phyloP scores from a whole-genome alignment of 2,113 vertebrate species.

The Daphoenositta chrysoptera region DNA sequence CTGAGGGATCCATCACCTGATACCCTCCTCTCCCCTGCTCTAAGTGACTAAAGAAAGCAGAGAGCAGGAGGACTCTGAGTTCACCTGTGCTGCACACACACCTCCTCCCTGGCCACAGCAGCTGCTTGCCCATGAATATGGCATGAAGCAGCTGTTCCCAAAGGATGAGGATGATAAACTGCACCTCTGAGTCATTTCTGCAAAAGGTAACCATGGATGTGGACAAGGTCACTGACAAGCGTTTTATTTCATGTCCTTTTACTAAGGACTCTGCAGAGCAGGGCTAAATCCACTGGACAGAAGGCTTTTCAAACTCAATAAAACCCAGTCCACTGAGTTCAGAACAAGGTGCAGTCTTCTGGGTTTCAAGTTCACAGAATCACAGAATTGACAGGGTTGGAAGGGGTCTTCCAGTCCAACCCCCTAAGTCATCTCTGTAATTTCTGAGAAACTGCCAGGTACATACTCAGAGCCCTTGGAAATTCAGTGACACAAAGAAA shows the following conservation, averaged over 20 bases:
- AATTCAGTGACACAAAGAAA: background rate
- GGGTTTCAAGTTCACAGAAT: background rate
- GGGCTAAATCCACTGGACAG: background rate
- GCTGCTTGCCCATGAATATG: background rate
- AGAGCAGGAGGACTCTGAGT: rapidly evolving
- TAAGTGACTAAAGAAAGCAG: background rate
- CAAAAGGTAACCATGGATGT: background rate
- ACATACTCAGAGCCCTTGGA: background rate
- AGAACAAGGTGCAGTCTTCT: background rate
- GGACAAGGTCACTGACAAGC: rapidly evolving
- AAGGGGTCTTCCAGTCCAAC: background rate
- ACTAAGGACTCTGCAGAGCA: background rate
- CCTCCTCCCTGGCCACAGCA: background rate
- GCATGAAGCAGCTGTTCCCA: background rate
- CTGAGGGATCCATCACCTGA: background rate
- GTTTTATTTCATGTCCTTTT: background rate
- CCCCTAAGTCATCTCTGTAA: rapidly evolving
- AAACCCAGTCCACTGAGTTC: background rate
- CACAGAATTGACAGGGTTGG: background rate
- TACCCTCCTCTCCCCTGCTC: background rate
- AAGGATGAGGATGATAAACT: background rate
- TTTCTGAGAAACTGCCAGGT: background rate
- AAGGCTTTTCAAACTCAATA: background rate
- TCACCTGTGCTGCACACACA: background rate
- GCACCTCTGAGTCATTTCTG: background rate